Conservation (phyloP, 2,113 vertebrate species). For the Phylloscopus trochilus region DNA sequence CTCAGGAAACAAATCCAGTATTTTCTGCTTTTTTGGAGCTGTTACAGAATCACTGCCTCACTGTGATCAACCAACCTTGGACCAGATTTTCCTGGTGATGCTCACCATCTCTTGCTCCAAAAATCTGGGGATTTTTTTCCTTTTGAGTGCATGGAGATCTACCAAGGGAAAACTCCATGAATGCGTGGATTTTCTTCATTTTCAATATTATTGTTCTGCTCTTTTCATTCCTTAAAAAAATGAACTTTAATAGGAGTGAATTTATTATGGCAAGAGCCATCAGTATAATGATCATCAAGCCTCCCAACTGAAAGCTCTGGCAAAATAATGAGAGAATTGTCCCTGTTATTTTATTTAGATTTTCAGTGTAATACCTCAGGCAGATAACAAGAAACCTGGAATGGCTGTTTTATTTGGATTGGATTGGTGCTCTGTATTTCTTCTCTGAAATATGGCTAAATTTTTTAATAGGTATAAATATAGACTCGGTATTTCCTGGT, state of each 20-base stretch:
- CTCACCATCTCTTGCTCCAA: neutral
- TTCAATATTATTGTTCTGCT: neutral
- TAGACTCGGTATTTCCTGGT: neutral
- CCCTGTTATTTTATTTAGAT: neutral
- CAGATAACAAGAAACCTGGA: neutral
- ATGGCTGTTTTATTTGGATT: neutral
- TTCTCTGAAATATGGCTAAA: neutral
- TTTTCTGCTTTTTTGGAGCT: neutral
- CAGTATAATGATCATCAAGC: neutral
- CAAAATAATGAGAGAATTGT: neutral
- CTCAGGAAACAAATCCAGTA: neutral
- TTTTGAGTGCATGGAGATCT: neutral
- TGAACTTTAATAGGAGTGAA: neutral
- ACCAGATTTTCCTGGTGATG: neutral
- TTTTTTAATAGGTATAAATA: neutral
- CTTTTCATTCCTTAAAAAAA: neutral
- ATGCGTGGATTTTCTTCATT: neutral
- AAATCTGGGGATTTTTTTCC: neutral
- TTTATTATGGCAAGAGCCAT: neutral
- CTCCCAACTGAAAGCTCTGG: neutral
- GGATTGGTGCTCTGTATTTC: neutral
- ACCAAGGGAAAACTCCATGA: neutral
- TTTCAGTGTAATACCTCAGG: neutral
- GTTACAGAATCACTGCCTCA: neutral
- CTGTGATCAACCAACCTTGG: neutral